Evolutionary conservation across 2,113 vertebrate species (phyloP), one percentile per base, ranked within the genome.

Genomic region (Trematocara variabile): DNA sequence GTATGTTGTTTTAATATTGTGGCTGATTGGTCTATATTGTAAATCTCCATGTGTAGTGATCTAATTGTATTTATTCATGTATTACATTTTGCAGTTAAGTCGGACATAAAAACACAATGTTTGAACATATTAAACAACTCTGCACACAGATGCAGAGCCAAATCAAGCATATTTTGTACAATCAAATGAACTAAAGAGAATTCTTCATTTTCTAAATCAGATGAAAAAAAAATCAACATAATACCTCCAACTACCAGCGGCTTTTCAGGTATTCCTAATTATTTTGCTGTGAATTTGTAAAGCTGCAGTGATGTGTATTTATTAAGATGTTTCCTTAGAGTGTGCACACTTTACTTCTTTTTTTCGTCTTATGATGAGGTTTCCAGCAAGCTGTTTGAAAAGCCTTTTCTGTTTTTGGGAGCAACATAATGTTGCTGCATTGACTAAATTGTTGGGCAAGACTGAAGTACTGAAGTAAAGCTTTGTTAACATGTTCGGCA

Each of bases 381-480:
- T 81, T 75, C 91, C 90, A 91, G 89, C 88, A 90, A 92, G 92
- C 89, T 13, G 58, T 68, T 87, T 87, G 80, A 91, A 89, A 90
- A 83, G 22, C 73, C 78, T 75, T 63, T 77, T 83, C 75, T 86
- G 52, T 86, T 86, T 65, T 90, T 30, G 55, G 77, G 85, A 82
- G 30, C 41, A 83, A 83, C 63, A 73, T 55, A 28, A 48, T 84
- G 55, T 65, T 81, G 16, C 77, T 30, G 39, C 34, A 41, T 63
- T 33, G 4, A 87, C 39, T 79, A 65, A 81, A 63, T 82, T 34
- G 25, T 75, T 48, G 70, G 50, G 80, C 12, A 53, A 77, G 6
- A 60, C 37, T 13, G 53, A 84, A 86, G 63, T 84, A 34, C 37
- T 84, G 52, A 60, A 77, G 63, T 44, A 79, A 68, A 28, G 33